These are phyloP conservation scores for Achatina immaculata DNA, from an alignment of 1,140 invertebrate species.

Conservation along the genomic window DNA sequence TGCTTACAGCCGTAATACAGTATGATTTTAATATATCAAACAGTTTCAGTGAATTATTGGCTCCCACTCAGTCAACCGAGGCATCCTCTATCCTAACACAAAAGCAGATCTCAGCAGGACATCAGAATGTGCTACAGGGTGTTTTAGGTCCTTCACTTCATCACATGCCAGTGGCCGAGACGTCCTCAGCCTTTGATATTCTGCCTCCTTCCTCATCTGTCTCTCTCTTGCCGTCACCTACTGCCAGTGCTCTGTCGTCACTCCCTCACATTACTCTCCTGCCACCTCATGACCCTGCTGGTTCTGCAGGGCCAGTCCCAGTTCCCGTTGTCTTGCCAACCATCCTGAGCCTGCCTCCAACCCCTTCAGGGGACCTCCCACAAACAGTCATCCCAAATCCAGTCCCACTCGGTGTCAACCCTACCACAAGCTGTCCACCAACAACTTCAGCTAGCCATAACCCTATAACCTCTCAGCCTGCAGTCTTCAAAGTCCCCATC, in stretches of 20 bases:
- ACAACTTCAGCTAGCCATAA: not conserved
- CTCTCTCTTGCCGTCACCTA: constrained; percentile 17
- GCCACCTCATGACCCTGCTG: not conserved
- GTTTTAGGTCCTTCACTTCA: constrained; percentile 27
- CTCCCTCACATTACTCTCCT: constrained; percentile 16
- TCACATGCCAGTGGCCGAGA: not conserved
- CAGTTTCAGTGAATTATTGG: constrained; percentile 39
- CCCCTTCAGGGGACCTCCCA: constrained; percentile 19
- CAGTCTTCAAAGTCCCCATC: not conserved
- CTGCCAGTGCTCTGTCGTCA: not conserved
- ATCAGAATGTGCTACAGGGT: constrained; percentile 27
- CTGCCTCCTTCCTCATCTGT: not conserved
- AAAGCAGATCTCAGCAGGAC: constrained; percentile 26
- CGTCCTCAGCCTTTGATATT: constrained; percentile 27
- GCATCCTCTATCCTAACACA: not conserved
- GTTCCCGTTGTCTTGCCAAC: constrained; percentile 19
- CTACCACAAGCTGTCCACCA: not conserved
- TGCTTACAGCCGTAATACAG: not conserved
- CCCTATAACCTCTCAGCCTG: not conserved
- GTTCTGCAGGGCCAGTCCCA: not conserved
- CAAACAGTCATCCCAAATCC: not conserved
- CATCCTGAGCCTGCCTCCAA: constrained; percentile 14
- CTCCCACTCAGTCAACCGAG: not conserved
- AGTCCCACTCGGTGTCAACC: not conserved
- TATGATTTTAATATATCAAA: constrained; percentile 8